A percentile compares a stretch with the other conserved stretches of the same genome.
These are phyloP conservation scores for Pherbina coryleti DNA, from an alignment of 2,888 invertebrate genomes.

Conservation along the genomic window DNA sequence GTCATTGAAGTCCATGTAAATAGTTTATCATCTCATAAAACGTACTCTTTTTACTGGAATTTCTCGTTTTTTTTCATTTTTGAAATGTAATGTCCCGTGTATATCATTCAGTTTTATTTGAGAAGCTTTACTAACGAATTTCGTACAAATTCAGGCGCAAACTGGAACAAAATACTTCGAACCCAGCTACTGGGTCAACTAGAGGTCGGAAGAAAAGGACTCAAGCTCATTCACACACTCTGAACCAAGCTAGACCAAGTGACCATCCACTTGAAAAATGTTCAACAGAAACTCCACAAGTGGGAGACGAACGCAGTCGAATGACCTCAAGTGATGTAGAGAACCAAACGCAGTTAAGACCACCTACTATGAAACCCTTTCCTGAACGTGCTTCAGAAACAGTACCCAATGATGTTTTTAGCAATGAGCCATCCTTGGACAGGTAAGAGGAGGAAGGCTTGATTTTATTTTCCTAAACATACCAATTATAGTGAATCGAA, in stretches of 20 bases:
- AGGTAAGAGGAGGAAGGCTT: slow-evolving; percentile 71
- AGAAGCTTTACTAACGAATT: neutral
- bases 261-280: neutral
- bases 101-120: too few relatives aligned
- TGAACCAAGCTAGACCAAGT: neutral
- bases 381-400: slow-evolving; percentile 90
- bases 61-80: neutral
- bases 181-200: slow-evolving; percentile 32
- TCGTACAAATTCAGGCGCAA: neutral
- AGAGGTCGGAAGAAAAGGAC: slow-evolving; percentile 9
- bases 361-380: slow-evolving; percentile 80
- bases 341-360: slow-evolving; percentile 87
- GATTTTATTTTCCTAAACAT: neutral
- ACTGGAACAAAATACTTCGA: neutral
- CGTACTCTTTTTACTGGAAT: too few relatives aligned
- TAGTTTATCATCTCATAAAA: too few relatives aligned
- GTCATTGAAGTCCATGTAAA: too few relatives aligned
- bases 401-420: slow-evolving; percentile 94
- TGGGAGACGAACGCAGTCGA: slow-evolving; percentile 74
- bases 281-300: neutral
- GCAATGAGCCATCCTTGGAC: slow-evolving; percentile 90
- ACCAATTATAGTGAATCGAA: slow-evolving; percentile 79
- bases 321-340: slow-evolving; percentile 94
- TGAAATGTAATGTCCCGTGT: too few relatives aligned
- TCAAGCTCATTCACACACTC: neutral